Evolutionary conservation across 2,113 vertebrate species (phyloP).

Genomic region (Oceanodroma tethys): DNA sequence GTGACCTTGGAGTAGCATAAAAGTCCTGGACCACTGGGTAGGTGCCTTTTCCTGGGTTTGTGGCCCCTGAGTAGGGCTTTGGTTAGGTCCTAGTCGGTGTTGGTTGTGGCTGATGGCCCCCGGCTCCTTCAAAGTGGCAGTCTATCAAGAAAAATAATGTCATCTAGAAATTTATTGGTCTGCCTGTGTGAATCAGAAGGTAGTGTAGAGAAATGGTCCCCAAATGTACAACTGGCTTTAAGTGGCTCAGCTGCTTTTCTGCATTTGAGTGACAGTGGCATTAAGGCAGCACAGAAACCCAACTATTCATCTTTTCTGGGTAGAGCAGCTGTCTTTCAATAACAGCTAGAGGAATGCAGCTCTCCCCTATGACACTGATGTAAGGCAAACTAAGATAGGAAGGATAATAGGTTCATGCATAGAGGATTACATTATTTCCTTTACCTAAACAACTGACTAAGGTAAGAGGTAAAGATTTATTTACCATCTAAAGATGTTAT

Average conservation of each 20-base stretch:
- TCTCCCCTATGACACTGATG: constrained; percentile 45
- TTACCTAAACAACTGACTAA: constrained; percentile 42
- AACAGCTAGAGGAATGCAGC: constrained; percentile 49
- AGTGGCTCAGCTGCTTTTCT: constrained; percentile 60
- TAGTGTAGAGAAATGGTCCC: constrained; percentile 24
- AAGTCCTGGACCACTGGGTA: not conserved
- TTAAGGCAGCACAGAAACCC: constrained; percentile 60
- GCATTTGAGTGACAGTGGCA: constrained; percentile 63
- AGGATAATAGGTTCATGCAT: constrained; percentile 29
- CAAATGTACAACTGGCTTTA: constrained; percentile 25
- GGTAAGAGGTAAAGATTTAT: constrained; percentile 59
- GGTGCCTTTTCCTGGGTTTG: not conserved
- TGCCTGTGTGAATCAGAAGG: constrained; percentile 24
- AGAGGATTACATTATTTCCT: constrained; percentile 39
- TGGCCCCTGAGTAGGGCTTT: not conserved
- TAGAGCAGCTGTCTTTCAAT: constrained; percentile 60
- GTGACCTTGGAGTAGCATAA: not conserved
- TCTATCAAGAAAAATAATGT: not conserved
- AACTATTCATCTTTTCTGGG: constrained; percentile 50
- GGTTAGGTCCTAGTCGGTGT: not conserved
- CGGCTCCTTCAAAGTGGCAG: not conserved
- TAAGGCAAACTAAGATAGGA: constrained; percentile 41
- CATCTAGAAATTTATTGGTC: not conserved
- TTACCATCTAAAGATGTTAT: not conserved
- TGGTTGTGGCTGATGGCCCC: not conserved